A percentile compares a stretch with the other conserved stretches of the same genome.
These are phyloP conservation scores for Tragelaphus oryx DNA, from an alignment of 2,797 vertebrate species.

Conservation along the genomic window DNA sequence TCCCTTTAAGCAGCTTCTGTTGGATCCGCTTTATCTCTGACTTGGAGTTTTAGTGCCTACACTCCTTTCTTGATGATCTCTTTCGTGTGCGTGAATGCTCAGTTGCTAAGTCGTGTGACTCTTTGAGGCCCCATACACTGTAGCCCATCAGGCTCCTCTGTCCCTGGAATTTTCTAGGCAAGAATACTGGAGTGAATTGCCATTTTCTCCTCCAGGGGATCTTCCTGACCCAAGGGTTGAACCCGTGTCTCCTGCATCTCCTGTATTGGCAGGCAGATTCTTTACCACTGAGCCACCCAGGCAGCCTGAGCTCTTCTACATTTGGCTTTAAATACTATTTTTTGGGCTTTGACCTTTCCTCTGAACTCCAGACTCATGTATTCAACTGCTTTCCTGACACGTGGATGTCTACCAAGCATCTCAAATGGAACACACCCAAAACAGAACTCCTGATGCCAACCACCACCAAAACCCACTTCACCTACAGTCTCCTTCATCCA, in stretches of 20 bases:
- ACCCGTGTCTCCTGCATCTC: fast-evolving
- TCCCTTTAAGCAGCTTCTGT: neutral
- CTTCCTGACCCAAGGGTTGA: neutral
- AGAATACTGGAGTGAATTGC: neutral
- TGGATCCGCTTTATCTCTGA: neutral
- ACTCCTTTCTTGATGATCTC: neutral
- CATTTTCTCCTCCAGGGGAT: neutral
- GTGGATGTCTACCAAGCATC: neutral
- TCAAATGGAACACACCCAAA: neutral
- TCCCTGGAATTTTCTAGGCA: neutral
- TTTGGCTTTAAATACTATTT: neutral
- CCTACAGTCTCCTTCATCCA: neutral
- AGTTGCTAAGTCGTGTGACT: neutral
- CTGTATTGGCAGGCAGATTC: neutral
- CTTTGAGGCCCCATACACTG: neutral
- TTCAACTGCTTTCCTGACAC: neutral
- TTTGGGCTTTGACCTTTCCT: neutral
- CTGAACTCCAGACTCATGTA: neutral
- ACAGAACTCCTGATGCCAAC: neutral
- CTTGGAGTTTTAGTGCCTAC: neutral
- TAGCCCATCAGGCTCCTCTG: neutral
- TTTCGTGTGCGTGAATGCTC: neutral
- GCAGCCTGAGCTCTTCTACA: neutral
- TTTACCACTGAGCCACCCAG: neutral
- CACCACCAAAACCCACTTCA: neutral